phyloP scores from a whole-genome alignment of 35 echinoderm and acorn worm genomes.

The Acanthaster planci region DNA sequence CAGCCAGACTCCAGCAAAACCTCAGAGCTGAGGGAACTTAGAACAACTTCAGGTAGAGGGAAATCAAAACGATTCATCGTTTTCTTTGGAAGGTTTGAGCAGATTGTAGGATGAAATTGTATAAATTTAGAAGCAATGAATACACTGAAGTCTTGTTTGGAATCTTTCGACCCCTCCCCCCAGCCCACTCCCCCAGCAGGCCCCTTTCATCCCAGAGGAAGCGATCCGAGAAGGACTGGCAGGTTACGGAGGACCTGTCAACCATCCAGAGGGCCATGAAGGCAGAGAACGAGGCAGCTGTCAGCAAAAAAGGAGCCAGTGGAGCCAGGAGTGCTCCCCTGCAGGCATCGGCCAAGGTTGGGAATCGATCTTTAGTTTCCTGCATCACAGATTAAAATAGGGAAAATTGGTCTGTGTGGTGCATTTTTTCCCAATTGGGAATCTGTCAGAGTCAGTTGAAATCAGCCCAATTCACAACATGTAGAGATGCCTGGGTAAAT shows the following conservation, averaged over 20 bases:
- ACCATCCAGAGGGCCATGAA: slow-evolving; percentile 80
- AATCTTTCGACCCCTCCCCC: neutral
- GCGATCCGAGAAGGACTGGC: slow-evolving; percentile 37
- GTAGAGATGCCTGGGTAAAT: too few species aligned
- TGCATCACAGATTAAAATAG: too few species aligned
- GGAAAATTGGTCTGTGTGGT: too few species aligned
- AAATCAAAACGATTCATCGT: neutral
- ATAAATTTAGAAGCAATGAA: too few species aligned
- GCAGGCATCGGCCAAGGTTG: slow-evolving; percentile 16
- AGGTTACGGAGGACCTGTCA: slow-evolving; percentile 45
- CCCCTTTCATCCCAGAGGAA: slow-evolving; percentile 70
- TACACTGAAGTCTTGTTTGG: neutral
- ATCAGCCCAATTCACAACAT: too few species aligned
- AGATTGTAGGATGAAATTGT: neutral
- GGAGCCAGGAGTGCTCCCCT: slow-evolving; percentile 57
- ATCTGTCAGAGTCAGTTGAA: too few species aligned
- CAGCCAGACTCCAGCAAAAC: slow-evolving; percentile 26
- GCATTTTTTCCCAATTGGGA: too few species aligned
- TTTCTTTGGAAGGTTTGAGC: neutral
- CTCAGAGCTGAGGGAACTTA: slow-evolving; percentile 11
- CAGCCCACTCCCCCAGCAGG: slow-evolving; percentile 17
- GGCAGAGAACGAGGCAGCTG: slow-evolving; percentile 73
- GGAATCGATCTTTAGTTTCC: too few species aligned
- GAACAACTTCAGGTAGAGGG: neutral
- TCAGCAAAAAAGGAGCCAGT: slow-evolving; percentile 29